These are phyloP conservation scores for Eulithis prunata DNA, from an alignment of 2,888 invertebrate genomes.

Conservation along the genomic window DNA sequence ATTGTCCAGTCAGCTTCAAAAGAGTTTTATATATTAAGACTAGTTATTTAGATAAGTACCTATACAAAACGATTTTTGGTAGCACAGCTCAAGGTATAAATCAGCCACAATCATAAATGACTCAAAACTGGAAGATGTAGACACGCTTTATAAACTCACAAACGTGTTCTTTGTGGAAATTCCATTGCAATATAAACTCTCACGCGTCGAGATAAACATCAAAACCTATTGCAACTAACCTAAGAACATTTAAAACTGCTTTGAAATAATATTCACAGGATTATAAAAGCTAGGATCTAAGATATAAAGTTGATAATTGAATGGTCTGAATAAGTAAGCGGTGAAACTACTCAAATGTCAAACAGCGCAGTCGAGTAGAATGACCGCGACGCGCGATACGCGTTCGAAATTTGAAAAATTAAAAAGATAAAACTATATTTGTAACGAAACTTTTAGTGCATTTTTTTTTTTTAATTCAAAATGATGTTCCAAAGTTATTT, in stretches of 20 bases:
- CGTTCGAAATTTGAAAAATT: slow-evolving; percentile 36
- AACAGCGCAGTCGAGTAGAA: slow-evolving; percentile 51
- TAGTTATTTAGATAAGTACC: not conserved
- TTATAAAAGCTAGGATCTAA: slow-evolving; percentile 1
- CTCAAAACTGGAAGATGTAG: slow-evolving; percentile 36
- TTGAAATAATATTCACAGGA: slow-evolving; percentile 2
- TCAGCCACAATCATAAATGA: slow-evolving; percentile 17
- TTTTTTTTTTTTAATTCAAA: slow-evolving; percentile 40
- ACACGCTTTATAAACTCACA: slow-evolving; percentile 28
- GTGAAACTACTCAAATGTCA: slow-evolving; percentile 44
- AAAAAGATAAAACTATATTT: slow-evolving; percentile 14
- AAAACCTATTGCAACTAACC: slow-evolving; percentile 13
- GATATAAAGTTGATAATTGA: slow-evolving; percentile 31
- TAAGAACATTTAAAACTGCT: slow-evolving; percentile 19
- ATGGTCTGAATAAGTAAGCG: slow-evolving; percentile 24
- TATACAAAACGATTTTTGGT: not conserved
- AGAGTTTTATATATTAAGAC: not conserved
- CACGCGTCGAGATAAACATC: not conserved
- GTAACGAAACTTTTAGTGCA: slow-evolving; percentile 4
- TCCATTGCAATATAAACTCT: slow-evolving; percentile 22
- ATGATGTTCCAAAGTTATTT: slow-evolving; percentile 55
- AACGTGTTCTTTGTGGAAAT: slow-evolving; percentile 34
- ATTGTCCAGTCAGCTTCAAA: no score
- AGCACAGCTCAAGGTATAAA: not conserved
- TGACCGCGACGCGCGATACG: slow-evolving; percentile 46